Evolutionary conservation across 2,888 invertebrate species (phyloP).

Genomic region (Chalcosyrphus nemorum): DNA sequence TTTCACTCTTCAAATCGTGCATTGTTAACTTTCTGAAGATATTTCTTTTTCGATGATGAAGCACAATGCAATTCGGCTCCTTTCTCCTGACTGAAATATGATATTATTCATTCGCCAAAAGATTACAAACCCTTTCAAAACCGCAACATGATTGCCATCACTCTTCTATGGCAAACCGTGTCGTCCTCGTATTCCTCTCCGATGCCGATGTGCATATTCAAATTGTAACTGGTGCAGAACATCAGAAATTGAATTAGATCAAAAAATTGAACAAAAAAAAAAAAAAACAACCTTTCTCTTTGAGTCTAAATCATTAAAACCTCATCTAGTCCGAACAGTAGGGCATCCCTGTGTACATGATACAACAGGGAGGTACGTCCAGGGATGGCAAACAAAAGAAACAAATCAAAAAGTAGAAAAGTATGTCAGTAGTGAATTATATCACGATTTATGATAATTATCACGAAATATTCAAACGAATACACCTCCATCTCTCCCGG

Average conservation of each 20-base stretch:
- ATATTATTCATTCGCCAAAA: neutral
- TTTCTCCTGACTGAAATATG: slow-evolving; percentile 14
- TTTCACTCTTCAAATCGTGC: slow-evolving; percentile 32
- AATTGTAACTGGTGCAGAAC: slow-evolving; percentile 33
- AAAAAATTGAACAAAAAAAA: slow-evolving; percentile 26
- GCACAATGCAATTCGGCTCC: slow-evolving; percentile 11
- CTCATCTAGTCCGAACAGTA: neutral
- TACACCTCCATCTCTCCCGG: neutral
- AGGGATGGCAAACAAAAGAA: slow-evolving; percentile 9
- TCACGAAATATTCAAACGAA: slow-evolving; percentile 58
- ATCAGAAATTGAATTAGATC: slow-evolving; percentile 11
- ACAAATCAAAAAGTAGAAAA: slow-evolving; percentile 28
- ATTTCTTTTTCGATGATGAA: neutral
- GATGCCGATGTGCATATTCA: slow-evolving; percentile 22
- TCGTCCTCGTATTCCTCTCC: neutral
- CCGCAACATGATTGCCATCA: slow-evolving; percentile 10
- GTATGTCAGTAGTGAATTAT: slow-evolving; percentile 59
- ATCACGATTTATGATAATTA: slow-evolving; percentile 68
- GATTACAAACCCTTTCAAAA: slow-evolving; percentile 9
- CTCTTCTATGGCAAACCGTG: neutral
- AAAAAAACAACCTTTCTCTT: slow-evolving; percentile 22
- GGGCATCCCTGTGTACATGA: neutral
- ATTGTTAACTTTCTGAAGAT: neutral
- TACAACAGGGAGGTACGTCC: neutral
- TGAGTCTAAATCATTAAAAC: neutral